phyloP scores from a whole-genome alignment of 2,888 invertebrate species.

The Drosophila kuntzei region DNA sequence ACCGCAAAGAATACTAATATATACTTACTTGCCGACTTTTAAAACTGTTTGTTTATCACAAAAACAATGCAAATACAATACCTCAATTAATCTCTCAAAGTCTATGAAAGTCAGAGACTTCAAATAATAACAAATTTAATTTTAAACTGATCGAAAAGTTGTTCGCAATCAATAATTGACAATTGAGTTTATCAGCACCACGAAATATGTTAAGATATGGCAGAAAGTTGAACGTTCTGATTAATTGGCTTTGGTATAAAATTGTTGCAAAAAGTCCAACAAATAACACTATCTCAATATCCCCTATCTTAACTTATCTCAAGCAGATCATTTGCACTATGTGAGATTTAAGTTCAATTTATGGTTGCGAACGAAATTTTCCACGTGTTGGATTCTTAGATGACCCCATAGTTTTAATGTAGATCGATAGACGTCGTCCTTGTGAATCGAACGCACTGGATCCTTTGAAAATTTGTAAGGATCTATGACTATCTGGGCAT shows the following conservation, averaged over 20 bases:
- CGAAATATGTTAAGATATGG: conserved; percentile 11
- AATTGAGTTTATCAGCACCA: conserved; percentile 33
- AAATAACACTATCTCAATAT: not conserved
- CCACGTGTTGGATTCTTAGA: too few relatives aligned
- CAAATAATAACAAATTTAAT: conserved; percentile 25
- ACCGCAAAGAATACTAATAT: not conserved
- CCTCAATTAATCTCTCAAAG: conserved; percentile 35
- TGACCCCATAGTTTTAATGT: too few relatives aligned
- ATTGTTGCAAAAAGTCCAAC: not conserved
- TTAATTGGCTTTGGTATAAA: not conserved
- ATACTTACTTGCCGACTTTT: not conserved
- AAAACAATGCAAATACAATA: not conserved
- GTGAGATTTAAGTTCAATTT: not conserved
- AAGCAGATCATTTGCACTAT: not conserved
- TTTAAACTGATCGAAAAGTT: conserved; percentile 13
- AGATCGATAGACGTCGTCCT: too few relatives aligned
- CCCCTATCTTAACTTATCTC: conserved; percentile 5
- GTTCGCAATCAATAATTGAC: conserved; percentile 31
- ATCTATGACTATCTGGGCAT: too few relatives aligned
- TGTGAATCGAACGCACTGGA: too few relatives aligned
- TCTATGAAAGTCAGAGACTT: conserved; percentile 8
- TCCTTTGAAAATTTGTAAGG: too few relatives aligned
- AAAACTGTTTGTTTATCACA: conserved; percentile 22
- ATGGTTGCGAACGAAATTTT: too few relatives aligned
- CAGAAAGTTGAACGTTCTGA: not conserved